Conservation (phyloP, 2,888 invertebrate genomes). For the Anticlea derivata region DNA sequence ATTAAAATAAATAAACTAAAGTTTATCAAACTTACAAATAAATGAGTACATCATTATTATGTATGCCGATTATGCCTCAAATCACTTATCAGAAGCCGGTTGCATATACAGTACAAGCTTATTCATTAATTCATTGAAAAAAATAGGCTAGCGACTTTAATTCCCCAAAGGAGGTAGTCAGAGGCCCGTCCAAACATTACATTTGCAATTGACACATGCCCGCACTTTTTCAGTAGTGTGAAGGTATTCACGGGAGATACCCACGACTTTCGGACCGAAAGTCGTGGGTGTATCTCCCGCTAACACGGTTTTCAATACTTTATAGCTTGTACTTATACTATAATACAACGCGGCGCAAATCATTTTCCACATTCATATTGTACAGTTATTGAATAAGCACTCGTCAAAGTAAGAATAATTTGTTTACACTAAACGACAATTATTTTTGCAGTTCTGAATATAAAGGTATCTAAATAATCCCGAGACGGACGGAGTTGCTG, state of each 20-base stretch:
- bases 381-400: conserved; percentile 37
- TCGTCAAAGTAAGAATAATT: conserved; percentile 14
- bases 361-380: conserved; percentile 32
- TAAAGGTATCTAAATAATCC: no score
- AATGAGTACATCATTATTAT: conserved; percentile 79
- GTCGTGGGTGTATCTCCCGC: no score
- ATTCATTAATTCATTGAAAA: no score
- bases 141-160: no score
- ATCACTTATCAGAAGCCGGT: conserved; percentile 37
- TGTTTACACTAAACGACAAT: background rate
- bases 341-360: conserved; percentile 1
- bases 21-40: conserved; percentile 66
- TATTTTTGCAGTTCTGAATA: conserved; percentile 1
- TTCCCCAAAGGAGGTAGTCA: no score
- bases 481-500: no score
- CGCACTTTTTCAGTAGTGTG: no score
- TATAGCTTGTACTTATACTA: conserved; percentile 8
- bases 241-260: no score
- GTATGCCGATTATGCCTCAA: conserved; percentile 71
- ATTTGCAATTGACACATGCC: no score
- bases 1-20: conserved; percentile 73
- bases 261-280: no score
- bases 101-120: background rate
- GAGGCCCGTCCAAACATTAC: no score
- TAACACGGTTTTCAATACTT: no score